A percentile compares a stretch with the other conserved stretches of the same genome.
These are phyloP conservation scores for Melanotaenia trifasciata DNA, from an alignment of 2,797 vertebrate species.

Conservation along the genomic window DNA sequence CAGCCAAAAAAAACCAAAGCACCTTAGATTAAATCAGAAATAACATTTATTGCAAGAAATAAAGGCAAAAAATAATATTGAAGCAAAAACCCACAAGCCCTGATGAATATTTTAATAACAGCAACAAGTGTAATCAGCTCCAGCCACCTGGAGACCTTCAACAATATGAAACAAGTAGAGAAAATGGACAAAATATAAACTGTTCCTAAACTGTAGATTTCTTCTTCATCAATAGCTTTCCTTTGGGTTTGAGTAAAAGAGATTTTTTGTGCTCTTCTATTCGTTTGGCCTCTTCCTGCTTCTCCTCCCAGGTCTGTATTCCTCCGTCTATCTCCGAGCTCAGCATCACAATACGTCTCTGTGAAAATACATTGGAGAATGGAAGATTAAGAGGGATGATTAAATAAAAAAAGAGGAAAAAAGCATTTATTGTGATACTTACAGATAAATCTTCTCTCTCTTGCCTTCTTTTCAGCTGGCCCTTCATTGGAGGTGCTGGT, in stretches of 20 bases:
- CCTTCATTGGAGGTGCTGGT: slow-evolving; percentile 85
- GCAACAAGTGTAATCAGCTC: no score
- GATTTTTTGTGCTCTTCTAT: slow-evolving; percentile 69
- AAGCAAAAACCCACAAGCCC: no score
- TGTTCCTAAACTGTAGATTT: slow-evolving; percentile 42
- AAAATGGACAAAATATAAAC: not conserved
- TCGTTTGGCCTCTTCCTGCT: slow-evolving; percentile 52
- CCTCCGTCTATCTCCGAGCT: slow-evolving; percentile 79
- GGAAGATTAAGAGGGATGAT: not conserved
- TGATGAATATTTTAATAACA: no score
- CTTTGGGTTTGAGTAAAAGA: slow-evolving; percentile 83
- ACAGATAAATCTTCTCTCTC: slow-evolving; percentile 85
- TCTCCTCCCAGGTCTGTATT: slow-evolving; percentile 69
- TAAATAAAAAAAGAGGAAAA: not conserved
- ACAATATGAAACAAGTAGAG: not conserved
- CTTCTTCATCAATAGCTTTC: slow-evolving; percentile 69
- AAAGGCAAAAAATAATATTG: not conserved
- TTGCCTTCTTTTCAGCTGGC: slow-evolving; percentile 82
- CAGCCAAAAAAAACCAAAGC: not conserved
- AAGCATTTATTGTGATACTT: slow-evolving; percentile 49
- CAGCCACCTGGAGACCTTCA: not conserved
- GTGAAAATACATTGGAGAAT: slow-evolving; percentile 6
- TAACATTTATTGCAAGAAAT: slow-evolving; percentile 42
- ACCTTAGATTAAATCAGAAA: slow-evolving; percentile 9
- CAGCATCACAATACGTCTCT: slow-evolving; percentile 83